Base-by-base conservation (phyloP, 1,140 invertebrate species). In the Saccostrea cuccullata region DNA sequence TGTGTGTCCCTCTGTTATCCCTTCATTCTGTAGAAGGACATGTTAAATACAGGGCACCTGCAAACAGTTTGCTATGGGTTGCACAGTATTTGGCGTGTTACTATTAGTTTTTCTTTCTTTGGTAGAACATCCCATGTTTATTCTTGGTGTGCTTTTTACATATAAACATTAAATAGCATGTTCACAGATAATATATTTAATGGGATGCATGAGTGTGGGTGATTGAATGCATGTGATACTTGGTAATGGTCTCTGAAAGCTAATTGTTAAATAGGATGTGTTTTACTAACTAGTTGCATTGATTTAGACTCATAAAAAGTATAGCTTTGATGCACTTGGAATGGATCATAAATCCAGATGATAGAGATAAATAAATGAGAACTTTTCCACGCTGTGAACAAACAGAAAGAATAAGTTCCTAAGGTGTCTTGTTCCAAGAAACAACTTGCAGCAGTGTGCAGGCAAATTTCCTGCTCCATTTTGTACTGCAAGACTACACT, bases 401-500 rank as follows among this genome's bases (percentile, higher is more conserved):
- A 30, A 77, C 15, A 36, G 26, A 77, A 36, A 77, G 58, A 64
- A 64, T 47, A 77, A 77, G 9, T 77, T 30, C 26, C 70, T 17
- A 77, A 15, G 70, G 70, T 77, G 5, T 30, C 15, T 60, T 30
- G 30, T 17, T 77, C 8, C 70, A 36, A 30, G 70, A 26, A 77
- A 77, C 30, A 77, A 77, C 70, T 26, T 77, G 70, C 70, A 77
- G 20, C 17, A 77, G 70, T 1, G 9, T 73, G 67, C 26, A 11
- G 67, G 23, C 8, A 73, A 73, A 30, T 30, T 64, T 64, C 58
- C n/a, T 77, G 70, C 26, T 77, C 12, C 26, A 40, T 77, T 77
- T 77, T 36, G 15, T 77, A 30, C 70, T 30, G 70, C 70, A 77
- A 77, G 70, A 77, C 70, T 77, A 36, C 26, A 77, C 70, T 77